A percentile compares a stretch with the other conserved stretches of the same genome.
Evolutionary conservation across 2,888 invertebrate genomes (phyloP).

Genomic region (Plebejus argus): DNA sequence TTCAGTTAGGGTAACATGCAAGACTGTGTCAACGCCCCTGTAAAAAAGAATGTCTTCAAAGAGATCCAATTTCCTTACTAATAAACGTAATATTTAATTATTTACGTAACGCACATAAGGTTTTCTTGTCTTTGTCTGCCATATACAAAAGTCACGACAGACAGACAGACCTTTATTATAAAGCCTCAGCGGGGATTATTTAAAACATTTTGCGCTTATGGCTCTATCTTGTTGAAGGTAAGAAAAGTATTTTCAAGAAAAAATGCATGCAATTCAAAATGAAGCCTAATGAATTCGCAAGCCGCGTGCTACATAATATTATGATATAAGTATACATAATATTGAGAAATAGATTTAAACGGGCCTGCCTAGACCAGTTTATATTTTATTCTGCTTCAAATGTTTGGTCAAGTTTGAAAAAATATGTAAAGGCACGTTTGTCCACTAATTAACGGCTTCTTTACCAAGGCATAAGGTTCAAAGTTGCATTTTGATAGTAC

Average conservation of each 20-base stretch:
- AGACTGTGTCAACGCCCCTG: no score
- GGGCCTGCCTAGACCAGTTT: slow-evolving; percentile 9
- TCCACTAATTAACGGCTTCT: not conserved
- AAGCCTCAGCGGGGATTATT: no score
- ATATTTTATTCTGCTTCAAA: not conserved
- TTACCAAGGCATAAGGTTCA: not conserved
- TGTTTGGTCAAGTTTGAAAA: not conserved
- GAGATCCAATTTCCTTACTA: no score
- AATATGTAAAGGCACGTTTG: not conserved
- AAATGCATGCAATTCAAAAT: not conserved
- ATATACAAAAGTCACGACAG: no score
- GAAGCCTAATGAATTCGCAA: not conserved
- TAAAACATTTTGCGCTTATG: no score
- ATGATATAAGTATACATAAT: no score
- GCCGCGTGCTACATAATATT: not conserved
- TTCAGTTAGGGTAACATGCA: no score
- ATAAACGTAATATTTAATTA: no score
- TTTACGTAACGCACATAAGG: no score
- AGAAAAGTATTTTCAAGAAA: not conserved
- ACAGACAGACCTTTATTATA: no score
- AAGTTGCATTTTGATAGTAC: not conserved
- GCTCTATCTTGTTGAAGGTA: not conserved
- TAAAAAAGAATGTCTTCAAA: no score
- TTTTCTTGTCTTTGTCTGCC: no score
- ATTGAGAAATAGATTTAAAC: not conserved